Evolutionary conservation across 2,113 vertebrate species (phyloP).

Genomic region (Pelobates fuscus): DNA sequence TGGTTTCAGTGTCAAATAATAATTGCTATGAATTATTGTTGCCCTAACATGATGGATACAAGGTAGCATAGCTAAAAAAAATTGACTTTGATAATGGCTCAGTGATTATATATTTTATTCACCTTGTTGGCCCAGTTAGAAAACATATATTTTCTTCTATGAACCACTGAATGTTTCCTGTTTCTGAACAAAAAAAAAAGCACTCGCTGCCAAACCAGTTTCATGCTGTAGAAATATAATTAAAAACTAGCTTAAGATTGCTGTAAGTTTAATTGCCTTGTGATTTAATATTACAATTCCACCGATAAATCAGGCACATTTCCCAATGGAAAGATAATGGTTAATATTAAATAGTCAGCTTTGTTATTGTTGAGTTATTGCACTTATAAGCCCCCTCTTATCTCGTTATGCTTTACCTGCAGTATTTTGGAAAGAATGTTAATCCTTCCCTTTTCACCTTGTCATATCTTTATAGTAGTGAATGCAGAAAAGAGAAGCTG

Average conservation of each 20-base stretch:
- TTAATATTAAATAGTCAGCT: constrained; percentile 34
- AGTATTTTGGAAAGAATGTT: constrained; percentile 22
- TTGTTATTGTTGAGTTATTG: constrained; percentile 28
- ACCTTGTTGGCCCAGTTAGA: not conserved
- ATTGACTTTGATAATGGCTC: constrained; percentile 5
- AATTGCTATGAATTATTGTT: not conserved
- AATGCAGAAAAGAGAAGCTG: not conserved
- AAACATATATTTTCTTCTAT: constrained; percentile 23
- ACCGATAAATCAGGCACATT: constrained; percentile 31
- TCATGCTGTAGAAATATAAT: constrained; percentile 42
- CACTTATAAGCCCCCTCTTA: constrained; percentile 26
- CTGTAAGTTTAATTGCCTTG: constrained; percentile 36
- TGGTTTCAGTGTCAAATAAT: constrained; percentile 17
- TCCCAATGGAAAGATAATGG: constrained; percentile 44
- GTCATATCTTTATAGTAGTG: constrained; percentile 14
- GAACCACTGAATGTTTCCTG: constrained; percentile 7
- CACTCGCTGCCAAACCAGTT: constrained; percentile 33
- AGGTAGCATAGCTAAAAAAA: constrained; percentile 1
- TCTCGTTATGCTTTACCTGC: constrained; percentile 9
- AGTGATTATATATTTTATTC: constrained; percentile 11
- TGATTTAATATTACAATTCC: constrained; percentile 34
- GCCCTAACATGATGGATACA: not conserved
- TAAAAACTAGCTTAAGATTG: constrained; percentile 44
- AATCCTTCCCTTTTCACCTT: constrained; percentile 16
- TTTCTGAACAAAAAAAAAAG: constrained; percentile 22